Evolutionary conservation across 2,797 vertebrate species (phyloP).

Genomic region (Lycodopsis pacificus): DNA sequence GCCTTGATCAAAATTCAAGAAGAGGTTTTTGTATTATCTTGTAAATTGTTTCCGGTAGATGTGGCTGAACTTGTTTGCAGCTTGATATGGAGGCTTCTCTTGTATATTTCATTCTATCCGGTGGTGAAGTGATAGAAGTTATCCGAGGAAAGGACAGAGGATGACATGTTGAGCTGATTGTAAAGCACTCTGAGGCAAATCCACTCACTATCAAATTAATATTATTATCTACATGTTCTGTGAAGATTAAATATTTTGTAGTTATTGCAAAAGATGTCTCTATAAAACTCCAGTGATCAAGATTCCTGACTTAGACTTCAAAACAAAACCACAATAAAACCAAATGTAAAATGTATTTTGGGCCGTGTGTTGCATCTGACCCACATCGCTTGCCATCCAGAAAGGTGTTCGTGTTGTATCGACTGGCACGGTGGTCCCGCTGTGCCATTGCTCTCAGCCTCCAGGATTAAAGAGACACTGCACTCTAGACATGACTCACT

Average conservation of each 20-base stretch:
- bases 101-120: background rate
- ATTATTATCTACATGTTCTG: background rate
- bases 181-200: background rate
- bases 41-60: background rate
- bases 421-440: conserved; percentile 51
- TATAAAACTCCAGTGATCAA: background rate
- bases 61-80: conserved; percentile 3
- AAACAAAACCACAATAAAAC: conserved; percentile 8
- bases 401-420: conserved; percentile 53
- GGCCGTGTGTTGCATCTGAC: conserved; percentile 29
- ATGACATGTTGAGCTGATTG: background rate
- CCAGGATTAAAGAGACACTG: conserved; percentile 60
- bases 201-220: background rate
- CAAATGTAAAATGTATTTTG: conserved; percentile 15
- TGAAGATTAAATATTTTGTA: background rate
- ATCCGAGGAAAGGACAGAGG: background rate
- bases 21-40: conserved; percentile 1
- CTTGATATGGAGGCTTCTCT: conserved; percentile 1
- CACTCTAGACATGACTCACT: conserved; percentile 58
- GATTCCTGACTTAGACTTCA: background rate
- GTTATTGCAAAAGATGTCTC: background rate
- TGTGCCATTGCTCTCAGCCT: conserved; percentile 54
- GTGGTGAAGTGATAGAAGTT: background rate
- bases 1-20: conserved; percentile 1
- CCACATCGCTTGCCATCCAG: conserved; percentile 51